Evolutionary conservation across 2,113 vertebrate genomes (phyloP).

Genomic region (Tachycineta bicolor): DNA sequence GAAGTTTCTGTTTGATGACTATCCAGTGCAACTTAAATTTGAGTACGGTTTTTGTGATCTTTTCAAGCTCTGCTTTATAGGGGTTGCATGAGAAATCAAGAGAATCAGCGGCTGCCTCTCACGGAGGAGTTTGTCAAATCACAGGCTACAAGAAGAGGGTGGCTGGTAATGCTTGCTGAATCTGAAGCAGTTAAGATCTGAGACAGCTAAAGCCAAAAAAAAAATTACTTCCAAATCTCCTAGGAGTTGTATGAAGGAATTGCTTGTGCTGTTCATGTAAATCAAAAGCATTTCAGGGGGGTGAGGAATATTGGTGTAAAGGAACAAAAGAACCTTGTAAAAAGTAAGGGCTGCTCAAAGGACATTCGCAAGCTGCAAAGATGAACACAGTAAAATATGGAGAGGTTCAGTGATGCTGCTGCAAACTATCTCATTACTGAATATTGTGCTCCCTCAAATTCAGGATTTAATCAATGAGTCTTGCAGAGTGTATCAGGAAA

Average conservation of each 20-base stretch:
- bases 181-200: slow-evolving; percentile 17
- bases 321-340: not conserved
- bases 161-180: slow-evolving; percentile 4
- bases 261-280: not conserved
- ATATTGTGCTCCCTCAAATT: not conserved
- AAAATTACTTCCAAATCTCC: not conserved
- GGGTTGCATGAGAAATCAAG: slow-evolving; percentile 6
- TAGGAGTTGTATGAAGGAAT: not conserved
- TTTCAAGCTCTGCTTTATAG: not conserved
- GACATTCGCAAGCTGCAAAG: not conserved
- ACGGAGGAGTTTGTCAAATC: slow-evolving; percentile 2
- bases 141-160: not conserved
- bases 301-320: not conserved
- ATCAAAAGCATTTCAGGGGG: not conserved
- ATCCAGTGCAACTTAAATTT: not conserved
- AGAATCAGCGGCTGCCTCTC: not conserved
- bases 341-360: not conserved
- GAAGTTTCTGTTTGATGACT: not conserved
- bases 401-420: not conserved
- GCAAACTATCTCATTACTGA: not conserved
- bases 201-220: not conserved
- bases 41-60: not conserved
- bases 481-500: not conserved
- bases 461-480: not conserved
- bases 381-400: not conserved